phyloP scores from a whole-genome alignment of 2,113 vertebrate species.

The Mystacornis crossleyi region DNA sequence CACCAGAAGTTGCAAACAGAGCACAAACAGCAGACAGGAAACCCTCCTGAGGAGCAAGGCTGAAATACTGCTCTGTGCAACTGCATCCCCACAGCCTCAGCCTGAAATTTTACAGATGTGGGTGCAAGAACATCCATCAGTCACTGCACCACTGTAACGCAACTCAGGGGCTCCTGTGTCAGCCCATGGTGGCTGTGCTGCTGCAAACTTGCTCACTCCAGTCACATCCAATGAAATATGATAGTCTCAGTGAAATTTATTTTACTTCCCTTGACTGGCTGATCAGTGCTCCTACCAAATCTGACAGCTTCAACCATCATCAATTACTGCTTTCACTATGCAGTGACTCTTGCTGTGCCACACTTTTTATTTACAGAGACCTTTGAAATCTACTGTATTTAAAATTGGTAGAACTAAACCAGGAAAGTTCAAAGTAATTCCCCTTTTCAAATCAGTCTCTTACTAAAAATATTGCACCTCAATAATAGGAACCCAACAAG shows the following conservation, averaged over 20 bases:
- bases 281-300: slow-evolving; percentile 27
- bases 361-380: neutral
- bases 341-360: neutral
- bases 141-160: neutral
- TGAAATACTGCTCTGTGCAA: neutral
- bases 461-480: neutral
- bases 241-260: slow-evolving; percentile 11
- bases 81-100: neutral
- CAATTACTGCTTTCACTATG: slow-evolving; percentile 13
- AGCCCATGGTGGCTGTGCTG: neutral
- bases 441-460: neutral
- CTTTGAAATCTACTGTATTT: slow-evolving; percentile 9
- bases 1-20: neutral
- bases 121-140: neutral
- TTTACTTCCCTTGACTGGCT: slow-evolving; percentile 9
- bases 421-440: neutral
- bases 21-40: neutral
- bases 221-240: slow-evolving; percentile 13
- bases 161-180: neutral
- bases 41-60: neutral
- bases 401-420: neutral
- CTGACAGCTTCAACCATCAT: slow-evolving; percentile 45
- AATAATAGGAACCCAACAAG: neutral
- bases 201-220: neutral
- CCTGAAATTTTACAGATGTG: neutral